Conservation (phyloP, 2,113 vertebrate genomes). For the Cyprinodon variegatus region DNA sequence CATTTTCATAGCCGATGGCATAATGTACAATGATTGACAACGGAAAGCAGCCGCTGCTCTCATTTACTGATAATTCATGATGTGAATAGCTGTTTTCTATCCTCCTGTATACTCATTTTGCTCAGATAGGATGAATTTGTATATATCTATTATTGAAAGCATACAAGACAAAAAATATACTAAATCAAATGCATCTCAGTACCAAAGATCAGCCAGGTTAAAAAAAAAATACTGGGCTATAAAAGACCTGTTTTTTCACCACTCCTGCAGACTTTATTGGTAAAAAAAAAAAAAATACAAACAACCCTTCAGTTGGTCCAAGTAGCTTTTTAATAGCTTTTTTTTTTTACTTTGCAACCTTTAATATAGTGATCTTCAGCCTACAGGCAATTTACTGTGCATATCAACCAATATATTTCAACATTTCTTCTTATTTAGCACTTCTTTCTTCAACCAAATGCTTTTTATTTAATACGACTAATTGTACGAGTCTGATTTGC, state of each 20-base stretch:
- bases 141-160: conserved; percentile 30
- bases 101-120: conserved; percentile 22
- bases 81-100: conserved; percentile 41
- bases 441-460: conserved; percentile 27
- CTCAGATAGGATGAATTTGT: conserved; percentile 33
- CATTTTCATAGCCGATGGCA: conserved; percentile 47
- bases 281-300: conserved; percentile 56
- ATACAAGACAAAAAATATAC: not conserved
- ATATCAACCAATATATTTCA: conserved; percentile 43
- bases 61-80: conserved; percentile 65
- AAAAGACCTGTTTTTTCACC: conserved; percentile 33
- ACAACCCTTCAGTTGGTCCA: conserved; percentile 51
- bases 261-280: not conserved
- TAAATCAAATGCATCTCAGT: conserved; percentile 54
- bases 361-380: conserved; percentile 36
- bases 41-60: conserved; percentile 46
- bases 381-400: conserved; percentile 49
- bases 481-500: conserved; percentile 9
- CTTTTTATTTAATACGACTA: conserved; percentile 13
- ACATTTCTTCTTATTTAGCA: conserved; percentile 36
- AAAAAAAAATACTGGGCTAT: conserved; percentile 29
- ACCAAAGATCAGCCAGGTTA: conserved; percentile 29
- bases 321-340: conserved; percentile 65
- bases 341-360: conserved; percentile 33
- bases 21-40: conserved; percentile 58